Evolutionary conservation across 2,888 invertebrate species (phyloP).

Genomic region (Diplazon laetatorius): DNA sequence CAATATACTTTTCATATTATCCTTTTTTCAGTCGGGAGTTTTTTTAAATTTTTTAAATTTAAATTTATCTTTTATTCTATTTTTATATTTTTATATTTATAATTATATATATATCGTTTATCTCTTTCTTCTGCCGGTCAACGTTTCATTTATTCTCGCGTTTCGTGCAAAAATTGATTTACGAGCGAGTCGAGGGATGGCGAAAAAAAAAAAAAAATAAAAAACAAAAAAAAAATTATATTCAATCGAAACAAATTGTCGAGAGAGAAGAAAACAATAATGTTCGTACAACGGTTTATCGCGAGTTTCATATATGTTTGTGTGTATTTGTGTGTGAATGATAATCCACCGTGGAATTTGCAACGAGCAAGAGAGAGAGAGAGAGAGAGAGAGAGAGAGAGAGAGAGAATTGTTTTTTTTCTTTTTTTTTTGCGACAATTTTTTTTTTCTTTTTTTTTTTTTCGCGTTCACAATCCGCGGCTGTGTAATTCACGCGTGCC

Average conservation of each 20-base stretch:
- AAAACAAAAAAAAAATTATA: conserved; percentile 7
- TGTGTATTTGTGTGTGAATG: too few species aligned
- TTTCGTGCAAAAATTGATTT: conserved; percentile 59
- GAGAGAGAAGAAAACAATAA: conserved; percentile 24
- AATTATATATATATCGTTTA: conserved; percentile 27
- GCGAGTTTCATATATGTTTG: too few species aligned
- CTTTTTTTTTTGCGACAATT: conserved; percentile 20
- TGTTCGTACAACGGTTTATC: conserved; percentile 1
- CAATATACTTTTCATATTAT: too few species aligned
- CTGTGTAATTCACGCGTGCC: not conserved
- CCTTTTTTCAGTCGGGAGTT: too few species aligned
- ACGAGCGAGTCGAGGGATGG: conserved; percentile 52
- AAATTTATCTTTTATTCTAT: conserved; percentile 17
- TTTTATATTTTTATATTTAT: not conserved
- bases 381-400: not conserved
- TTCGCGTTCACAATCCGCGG: not conserved
- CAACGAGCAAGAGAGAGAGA: too few species aligned
- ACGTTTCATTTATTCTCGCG: conserved; percentile 60
- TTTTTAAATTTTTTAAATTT: too few species aligned
- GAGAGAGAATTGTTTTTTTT: not conserved
- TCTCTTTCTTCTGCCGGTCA: conserved; percentile 7
- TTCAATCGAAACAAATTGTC: conserved; percentile 34
- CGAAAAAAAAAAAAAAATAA: too few species aligned
- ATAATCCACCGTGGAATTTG: too few species aligned
- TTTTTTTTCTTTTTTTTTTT: too few species aligned